phyloP scores from a whole-genome alignment of 1,140 invertebrate species.

The Tachypleus tridentatus region DNA sequence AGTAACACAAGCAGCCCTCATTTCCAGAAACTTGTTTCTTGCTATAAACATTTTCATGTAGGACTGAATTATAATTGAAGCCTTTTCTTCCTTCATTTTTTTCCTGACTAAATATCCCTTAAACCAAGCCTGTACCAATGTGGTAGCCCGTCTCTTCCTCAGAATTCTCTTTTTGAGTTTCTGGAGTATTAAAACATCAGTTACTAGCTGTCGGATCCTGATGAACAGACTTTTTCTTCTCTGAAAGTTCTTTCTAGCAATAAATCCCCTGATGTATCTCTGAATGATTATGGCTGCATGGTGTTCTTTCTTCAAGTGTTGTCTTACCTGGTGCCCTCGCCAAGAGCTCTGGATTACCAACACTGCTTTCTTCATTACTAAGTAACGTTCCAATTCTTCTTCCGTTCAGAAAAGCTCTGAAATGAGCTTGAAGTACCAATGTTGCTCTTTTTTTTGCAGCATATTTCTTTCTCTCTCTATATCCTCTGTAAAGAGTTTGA shows the following conservation, averaged over 20 bases:
- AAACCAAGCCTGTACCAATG: not conserved
- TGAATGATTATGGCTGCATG: slow-evolving; percentile 6
- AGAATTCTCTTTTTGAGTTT: not conserved
- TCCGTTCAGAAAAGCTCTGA: not conserved
- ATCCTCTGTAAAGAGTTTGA: slow-evolving; percentile 4
- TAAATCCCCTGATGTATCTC: slow-evolving; percentile 1
- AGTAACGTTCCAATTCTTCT: not conserved
- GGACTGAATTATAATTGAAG: slow-evolving; percentile 7
- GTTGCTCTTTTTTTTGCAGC: not conserved
- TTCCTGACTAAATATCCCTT: not conserved
- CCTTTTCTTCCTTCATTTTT: not conserved
- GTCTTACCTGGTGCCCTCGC: not conserved
- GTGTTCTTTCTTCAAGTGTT: not conserved
- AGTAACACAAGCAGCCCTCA: not conserved
- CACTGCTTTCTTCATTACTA: not conserved
- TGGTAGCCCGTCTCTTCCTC: too few relatives aligned
- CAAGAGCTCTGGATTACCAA: not conserved
- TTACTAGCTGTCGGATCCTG: not conserved
- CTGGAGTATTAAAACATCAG: not conserved
- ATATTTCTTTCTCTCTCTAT: not conserved
- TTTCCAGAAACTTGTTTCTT: not conserved
- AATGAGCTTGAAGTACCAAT: not conserved
- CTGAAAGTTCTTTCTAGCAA: slow-evolving; percentile 5
- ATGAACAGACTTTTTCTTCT: not conserved
- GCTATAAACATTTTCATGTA: not conserved